Evolutionary conservation across 1,140 invertebrate species (phyloP).

Genomic region (Drosophila gunungcola): DNA sequence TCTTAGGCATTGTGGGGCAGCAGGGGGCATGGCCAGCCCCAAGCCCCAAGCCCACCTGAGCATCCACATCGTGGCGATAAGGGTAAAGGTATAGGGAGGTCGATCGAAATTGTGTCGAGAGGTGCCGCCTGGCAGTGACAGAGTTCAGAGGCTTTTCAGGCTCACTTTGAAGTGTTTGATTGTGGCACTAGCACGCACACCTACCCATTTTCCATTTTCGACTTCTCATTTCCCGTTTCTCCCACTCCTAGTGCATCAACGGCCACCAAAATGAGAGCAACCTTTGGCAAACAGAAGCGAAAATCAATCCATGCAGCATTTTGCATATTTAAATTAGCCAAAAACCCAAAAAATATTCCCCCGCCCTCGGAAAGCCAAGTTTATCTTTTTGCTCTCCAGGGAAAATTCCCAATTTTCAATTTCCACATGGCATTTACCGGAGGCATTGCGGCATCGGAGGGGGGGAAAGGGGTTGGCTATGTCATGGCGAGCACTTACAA

Average conservation of each 20-base stretch:
- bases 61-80: constrained; percentile 17
- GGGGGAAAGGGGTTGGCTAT: constrained; percentile 22
- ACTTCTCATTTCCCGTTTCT: not conserved
- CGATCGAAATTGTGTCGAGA: constrained; percentile 44
- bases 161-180: constrained; percentile 52
- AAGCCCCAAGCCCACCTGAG: constrained; percentile 25
- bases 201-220: constrained; percentile 21
- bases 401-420: constrained; percentile 47
- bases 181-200: constrained; percentile 44
- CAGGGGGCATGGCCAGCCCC: constrained; percentile 10
- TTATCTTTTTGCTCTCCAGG: constrained; percentile 24
- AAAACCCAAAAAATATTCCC: constrained; percentile 15
- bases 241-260: constrained; percentile 2
- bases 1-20: constrained; percentile 49
- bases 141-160: constrained; percentile 45
- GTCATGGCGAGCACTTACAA: constrained; percentile 73
- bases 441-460: not conserved
- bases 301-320: constrained; percentile 52
- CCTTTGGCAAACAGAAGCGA: constrained; percentile 40
- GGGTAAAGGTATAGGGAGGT: not conserved
- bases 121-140: constrained; percentile 47
- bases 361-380: not conserved
- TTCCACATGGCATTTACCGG: constrained; percentile 44
- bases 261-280: constrained; percentile 27
- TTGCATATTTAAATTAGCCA: constrained; percentile 51